These are phyloP conservation scores for Lycocerus yunnanus DNA, from an alignment of 2,888 invertebrate species.

Conservation along the genomic window DNA sequence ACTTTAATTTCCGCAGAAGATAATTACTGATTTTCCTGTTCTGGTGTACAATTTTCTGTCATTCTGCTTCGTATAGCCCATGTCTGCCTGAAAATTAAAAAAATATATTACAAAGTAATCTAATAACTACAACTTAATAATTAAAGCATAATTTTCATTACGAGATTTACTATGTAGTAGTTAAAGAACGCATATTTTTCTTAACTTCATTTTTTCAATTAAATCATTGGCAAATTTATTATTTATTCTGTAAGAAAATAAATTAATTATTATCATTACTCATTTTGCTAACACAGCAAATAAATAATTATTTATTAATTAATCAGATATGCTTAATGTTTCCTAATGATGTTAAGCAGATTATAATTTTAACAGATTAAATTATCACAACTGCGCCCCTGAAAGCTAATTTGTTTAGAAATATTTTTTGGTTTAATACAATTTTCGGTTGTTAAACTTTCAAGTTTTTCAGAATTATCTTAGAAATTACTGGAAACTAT, in stretches of 20 bases:
- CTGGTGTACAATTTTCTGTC: neutral
- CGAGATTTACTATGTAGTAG: too few relatives aligned
- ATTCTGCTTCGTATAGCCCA: neutral
- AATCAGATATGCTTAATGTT: neutral
- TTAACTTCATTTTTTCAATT: too few relatives aligned
- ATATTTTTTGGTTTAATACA: neutral
- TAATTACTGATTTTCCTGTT: neutral
- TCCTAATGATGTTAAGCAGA: neutral
- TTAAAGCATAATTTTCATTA: neutral
- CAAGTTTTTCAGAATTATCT: too few relatives aligned
- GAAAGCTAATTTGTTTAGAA: neutral
- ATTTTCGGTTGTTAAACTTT: too few relatives aligned
- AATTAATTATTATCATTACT: too few relatives aligned
- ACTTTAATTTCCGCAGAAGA: neutral
- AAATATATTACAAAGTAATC: neutral
- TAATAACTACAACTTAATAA: neutral
- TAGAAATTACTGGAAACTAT: too few relatives aligned
- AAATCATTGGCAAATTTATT: too few relatives aligned
- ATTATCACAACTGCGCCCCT: neutral
- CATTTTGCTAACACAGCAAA: neutral
- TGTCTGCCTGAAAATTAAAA: neutral
- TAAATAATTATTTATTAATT: neutral
- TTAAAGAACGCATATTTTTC: too few relatives aligned
- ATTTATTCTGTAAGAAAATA: too few relatives aligned
- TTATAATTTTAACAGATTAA: neutral